Percentiles rank a stretch among this genome's conserved stretches.
Evolutionary conservation across 2,797 vertebrate genomes (phyloP).

Genomic region (Artibeus lituratus): DNA sequence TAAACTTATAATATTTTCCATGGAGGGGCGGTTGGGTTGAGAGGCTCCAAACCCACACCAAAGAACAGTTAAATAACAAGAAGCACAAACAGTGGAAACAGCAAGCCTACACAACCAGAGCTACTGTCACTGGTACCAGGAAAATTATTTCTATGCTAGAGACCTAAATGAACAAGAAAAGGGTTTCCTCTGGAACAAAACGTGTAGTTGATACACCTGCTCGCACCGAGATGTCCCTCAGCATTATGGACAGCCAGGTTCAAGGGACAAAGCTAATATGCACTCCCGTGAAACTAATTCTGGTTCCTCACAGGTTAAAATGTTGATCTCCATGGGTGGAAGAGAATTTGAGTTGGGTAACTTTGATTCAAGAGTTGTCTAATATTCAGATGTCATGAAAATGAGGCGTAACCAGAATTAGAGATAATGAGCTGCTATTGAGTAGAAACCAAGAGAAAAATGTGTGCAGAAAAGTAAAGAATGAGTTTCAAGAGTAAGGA

Average conservation of each 20-base stretch:
- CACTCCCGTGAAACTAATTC: background rate
- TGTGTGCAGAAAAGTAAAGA: background rate
- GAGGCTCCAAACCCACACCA: background rate
- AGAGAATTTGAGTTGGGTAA: background rate
- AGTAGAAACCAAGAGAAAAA: background rate
- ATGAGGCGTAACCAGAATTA: background rate
- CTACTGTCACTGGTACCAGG: background rate
- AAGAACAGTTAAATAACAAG: background rate
- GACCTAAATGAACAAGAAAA: background rate
- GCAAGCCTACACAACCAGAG: background rate
- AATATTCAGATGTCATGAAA: background rate
- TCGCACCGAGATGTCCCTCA: background rate
- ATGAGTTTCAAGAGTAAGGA: background rate
- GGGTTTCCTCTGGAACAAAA: background rate
- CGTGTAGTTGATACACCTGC: background rate
- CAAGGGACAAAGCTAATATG: background rate
- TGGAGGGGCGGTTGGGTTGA: background rate
- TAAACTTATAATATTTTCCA: background rate
- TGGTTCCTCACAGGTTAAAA: background rate
- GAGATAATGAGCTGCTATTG: background rate
- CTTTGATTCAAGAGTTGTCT: background rate
- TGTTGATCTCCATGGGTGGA: background rate
- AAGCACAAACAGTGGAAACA: background rate
- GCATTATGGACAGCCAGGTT: background rate
- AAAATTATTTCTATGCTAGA: background rate